Conservation (phyloP, 2,113 vertebrate species). For the Leptobrachium leishanense region DNA sequence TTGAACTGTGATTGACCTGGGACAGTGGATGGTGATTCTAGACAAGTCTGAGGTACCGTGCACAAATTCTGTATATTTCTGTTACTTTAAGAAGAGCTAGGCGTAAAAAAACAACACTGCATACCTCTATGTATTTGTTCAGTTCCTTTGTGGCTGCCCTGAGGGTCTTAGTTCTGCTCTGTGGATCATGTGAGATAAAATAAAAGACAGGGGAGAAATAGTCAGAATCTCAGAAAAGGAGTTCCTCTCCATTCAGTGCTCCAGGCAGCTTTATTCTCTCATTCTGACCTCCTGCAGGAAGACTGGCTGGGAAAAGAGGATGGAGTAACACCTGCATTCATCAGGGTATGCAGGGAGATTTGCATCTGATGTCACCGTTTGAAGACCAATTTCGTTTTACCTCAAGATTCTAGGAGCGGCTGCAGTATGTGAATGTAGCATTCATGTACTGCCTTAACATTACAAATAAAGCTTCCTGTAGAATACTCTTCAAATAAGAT, state of each 20-base stretch:
- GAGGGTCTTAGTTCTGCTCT: slow-evolving; percentile 84
- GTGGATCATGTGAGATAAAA: slow-evolving; percentile 72
- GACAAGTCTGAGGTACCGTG: too few relatives aligned
- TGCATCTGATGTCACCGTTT: too few relatives aligned
- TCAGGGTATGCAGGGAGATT: slow-evolving; percentile 68
- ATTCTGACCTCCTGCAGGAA: slow-evolving; percentile 74
- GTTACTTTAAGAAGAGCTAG: too few relatives aligned
- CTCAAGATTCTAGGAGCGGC: too few relatives aligned
- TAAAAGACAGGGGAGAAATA: slow-evolving; percentile 58
- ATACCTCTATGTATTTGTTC: slow-evolving; percentile 5
- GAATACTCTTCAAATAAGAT: too few relatives aligned
- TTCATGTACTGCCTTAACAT: too few relatives aligned
- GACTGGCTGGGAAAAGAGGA: slow-evolving; percentile 70
- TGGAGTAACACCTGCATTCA: slow-evolving; percentile 78
- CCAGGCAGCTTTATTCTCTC: slow-evolving; percentile 78
- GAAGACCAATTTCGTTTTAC: too few relatives aligned
- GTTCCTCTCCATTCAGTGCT: slow-evolving; percentile 81
- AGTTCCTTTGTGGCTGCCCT: slow-evolving; percentile 69
- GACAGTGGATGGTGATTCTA: too few relatives aligned
- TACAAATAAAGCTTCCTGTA: too few relatives aligned
- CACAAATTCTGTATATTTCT: too few relatives aligned
- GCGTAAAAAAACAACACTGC: neutral
- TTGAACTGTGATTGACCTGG: too few relatives aligned
- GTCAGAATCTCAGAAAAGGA: slow-evolving; percentile 78
- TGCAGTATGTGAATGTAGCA: too few relatives aligned